Base-by-base conservation (phyloP, 2,797 vertebrate species). In the Paratrypauchen microcephalus region DNA sequence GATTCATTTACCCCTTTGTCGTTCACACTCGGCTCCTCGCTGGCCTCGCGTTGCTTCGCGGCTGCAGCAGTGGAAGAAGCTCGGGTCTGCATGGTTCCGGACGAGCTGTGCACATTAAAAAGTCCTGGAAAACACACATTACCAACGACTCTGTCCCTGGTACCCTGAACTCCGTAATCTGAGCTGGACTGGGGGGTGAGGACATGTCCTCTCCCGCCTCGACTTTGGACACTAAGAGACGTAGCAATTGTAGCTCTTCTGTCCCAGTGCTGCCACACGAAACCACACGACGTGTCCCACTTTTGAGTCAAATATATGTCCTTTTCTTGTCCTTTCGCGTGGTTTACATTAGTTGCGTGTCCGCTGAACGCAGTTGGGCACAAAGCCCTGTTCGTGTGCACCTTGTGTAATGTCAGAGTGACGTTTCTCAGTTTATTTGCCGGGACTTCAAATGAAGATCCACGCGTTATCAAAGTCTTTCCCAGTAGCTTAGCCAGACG, bases 1-100 rank as follows among this genome's bases (percentile, higher is more conserved):
- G 21, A 2, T 23, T 23, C 9, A 80, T 79, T 88, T 89, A 92
- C 91, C 91, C n/a, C 73, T 81, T 83, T 88, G 81, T 75, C 23
- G 77, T 24, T 18, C 65, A 60, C 74, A 0, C 72, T 36, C 24
- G 41, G 41, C 41, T 77, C 75, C 23, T 68, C 84, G 58, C 23
- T 63, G 48, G 70, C 26, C 30, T 79, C 83, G 59, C 63, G 72
- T 60, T 77, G 79, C 70, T 65, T 81, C 70, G 79, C 82, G 19
- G 83, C 9, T 65, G 77, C 77, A 4, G 80, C 48, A 4, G 81
- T 69, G 56, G 90, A 89, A 0, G 76, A 75, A 15, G 83, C 65
- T 71, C 87, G 78, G 66, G 28, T 81, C 67, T 86, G 87, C 84
- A 80, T 75, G 71, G 55, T 83, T 39, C 71, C 4, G 45, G 56